Percentiles rank a stretch among this genome's conserved stretches.
Conservation (phyloP, 2,113 vertebrate species). For the Nycticebus coucang region DNA sequence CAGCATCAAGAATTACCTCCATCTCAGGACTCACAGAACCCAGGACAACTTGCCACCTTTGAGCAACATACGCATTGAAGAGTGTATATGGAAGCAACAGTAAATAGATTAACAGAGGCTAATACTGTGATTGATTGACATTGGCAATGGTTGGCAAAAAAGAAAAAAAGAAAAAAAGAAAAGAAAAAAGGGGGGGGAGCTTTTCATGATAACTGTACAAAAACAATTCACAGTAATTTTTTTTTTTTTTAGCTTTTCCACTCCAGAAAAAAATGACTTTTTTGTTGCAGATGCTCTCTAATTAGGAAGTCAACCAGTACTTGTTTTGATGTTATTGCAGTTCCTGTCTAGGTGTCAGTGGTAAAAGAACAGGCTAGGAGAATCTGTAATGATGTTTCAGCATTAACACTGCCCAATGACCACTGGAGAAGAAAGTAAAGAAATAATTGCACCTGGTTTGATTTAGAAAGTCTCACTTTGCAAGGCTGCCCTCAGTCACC, state of each 20-base stretch:
- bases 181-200: constrained; percentile 72
- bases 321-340: constrained; percentile 77
- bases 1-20: constrained; percentile 91
- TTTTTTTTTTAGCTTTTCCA: constrained; percentile 89
- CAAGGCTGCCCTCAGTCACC: constrained; percentile 89
- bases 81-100: constrained; percentile 89
- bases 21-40: constrained; percentile 90
- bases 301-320: constrained; percentile 85
- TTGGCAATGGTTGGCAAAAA: constrained; percentile 92
- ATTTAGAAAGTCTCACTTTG: constrained; percentile 90
- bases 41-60: constrained; percentile 91
- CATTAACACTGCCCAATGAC: constrained; percentile 76
- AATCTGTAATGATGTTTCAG: constrained; percentile 72
- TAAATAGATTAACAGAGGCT: constrained; percentile 92
- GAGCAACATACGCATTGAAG: constrained; percentile 88
- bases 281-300: constrained; percentile 88
- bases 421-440: constrained; percentile 83
- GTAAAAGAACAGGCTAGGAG: constrained; percentile 81
- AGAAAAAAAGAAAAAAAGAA: constrained; percentile 80
- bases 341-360: constrained; percentile 81
- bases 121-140: constrained; percentile 98
- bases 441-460: constrained; percentile 93
- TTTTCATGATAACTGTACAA: constrained; percentile 89
- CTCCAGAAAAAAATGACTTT: constrained; percentile 88
- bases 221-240: constrained; percentile 96